Conservation (phyloP, 2,888 invertebrate genomes). For the Caenorhabditis drosophilae region DNA sequence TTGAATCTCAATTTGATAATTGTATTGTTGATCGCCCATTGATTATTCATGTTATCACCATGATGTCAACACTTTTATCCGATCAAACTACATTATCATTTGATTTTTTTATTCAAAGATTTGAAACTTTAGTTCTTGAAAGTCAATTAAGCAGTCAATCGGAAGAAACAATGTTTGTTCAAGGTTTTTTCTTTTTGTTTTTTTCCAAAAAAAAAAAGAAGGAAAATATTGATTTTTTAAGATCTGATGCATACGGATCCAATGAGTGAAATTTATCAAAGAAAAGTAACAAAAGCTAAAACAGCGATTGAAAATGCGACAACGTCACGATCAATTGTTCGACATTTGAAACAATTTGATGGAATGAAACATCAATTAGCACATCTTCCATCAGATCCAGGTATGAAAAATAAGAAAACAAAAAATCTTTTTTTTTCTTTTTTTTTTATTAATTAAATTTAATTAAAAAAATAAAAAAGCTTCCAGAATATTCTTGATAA, state of each 20-base stretch:
- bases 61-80: constrained; percentile 88
- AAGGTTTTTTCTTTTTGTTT: too few relatives aligned
- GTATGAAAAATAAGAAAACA: constrained; percentile 10
- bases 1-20: constrained; percentile 96
- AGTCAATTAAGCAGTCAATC: constrained; percentile 79
- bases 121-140: constrained; percentile 92
- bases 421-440: too few relatives aligned
- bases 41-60: constrained; percentile 91
- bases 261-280: constrained; percentile 83
- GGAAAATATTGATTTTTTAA: too few relatives aligned
- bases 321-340: constrained; percentile 74
- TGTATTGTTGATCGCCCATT: constrained; percentile 95
- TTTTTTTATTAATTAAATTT: not conserved
- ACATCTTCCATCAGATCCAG: constrained; percentile 42
- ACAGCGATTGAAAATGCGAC: constrained; percentile 71
- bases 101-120: constrained; percentile 91
- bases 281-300: constrained; percentile 76
- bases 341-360: constrained; percentile 51
- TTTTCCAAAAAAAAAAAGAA: too few relatives aligned
- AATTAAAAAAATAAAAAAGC: too few relatives aligned
- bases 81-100: constrained; percentile 89
- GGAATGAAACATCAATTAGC: constrained; percentile 65
- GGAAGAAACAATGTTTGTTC: constrained; percentile 56
- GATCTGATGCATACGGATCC: constrained; percentile 88
- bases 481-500: too few relatives aligned